Evolutionary conservation across 2,888 invertebrate species (phyloP), one percentile per base, ranked within the genome.

Genomic region (Eurytoma californica): DNA sequence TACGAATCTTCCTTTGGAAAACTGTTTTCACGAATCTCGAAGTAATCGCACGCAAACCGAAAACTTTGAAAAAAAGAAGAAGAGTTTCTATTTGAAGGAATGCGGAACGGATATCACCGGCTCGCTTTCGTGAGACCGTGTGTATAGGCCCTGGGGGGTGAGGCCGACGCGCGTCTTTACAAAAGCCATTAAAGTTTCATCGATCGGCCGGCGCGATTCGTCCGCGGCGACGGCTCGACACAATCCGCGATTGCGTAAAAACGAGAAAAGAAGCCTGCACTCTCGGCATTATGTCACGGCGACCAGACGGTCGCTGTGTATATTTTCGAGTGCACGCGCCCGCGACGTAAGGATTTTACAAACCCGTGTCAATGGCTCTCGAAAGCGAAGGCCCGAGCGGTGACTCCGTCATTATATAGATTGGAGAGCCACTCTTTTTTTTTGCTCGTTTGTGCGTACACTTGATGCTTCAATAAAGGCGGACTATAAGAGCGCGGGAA

Each of bases 141-240:
- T 20, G n/a, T 30, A 68, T 68, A 68, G n/a, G 14, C 68, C 5
- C 55, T 9, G 39, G 39, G 39, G 9, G 39, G 39, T 39, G 39
- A 68, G n/a, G 14, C 55, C 5, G 55, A 9, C 28, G 18, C 49
- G 20, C 58, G 60, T 51, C 75, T 75, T 75, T 75, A 75, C 60
- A 60, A 75, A 76, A 63, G 69, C 69, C 63, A 69, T 76, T 69
- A 69, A 63, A 18, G 69, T 65, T 57, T 57, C 57, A 76, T 76
- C 76, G 76, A 76, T 76, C 76, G 69, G 30, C 14, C 3, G 14
- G 47, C 30, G n/a, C 20, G 47, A 24, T 16, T 24, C 39, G 20
- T 0, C n/a, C 58, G 12, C 63, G 30, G 0, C 63, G 55, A 20
- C 18, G 18, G 58, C 28, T 67, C 49, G 65, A 3, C n/a, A 13